Base-by-base conservation (phyloP, 2,797 vertebrate species). In the Phalloptychus januarius region DNA sequence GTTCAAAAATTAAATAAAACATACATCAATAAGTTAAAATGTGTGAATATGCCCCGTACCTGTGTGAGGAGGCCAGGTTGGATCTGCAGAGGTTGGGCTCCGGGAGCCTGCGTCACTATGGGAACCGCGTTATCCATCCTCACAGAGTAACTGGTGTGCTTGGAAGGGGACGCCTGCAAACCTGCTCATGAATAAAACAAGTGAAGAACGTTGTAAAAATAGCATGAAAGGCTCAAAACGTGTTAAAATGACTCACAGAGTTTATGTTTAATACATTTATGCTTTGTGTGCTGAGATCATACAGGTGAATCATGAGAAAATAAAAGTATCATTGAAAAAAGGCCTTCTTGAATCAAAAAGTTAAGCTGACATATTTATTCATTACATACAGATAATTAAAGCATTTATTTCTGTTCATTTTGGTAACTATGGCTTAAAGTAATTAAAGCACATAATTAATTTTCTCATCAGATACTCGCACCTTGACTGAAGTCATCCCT, bases 101-200 rank as follows among this genome's bases (percentile, higher is more conserved):
- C 97, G 0, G 98, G 97, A 88, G 98, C 97, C 90, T 99, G 98
- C 40, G 98, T 99, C 94, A 99, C 98, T 88, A 99, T 98, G 91
- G 98, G 98, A 94, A 99, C 98, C 0, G 98, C 97, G 0, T 98
- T 99, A 90, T 99, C 98, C 98, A 99, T 98, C 83, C 98, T 96
- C 91, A 99, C 97, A 0, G 98, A 99, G 93, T 99, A 99, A 90
- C 98, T 97, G 71, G 97, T 96, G 77, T 99, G 98, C 95, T 99
- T 99, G 81, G 98, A 98, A 77, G 98, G 98, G 70, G 98, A 99
- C 3, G 98, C 97, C 93, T 99, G 98, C 87, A 99, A 94, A 83
- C 98, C 98, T 99, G 92, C 79, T 83, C 45, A 85, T 71, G 91
- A 78, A 87, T 48, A 80, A 86, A 88, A 83, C 79, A 85, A 56